Evolutionary conservation across 2,797 vertebrate genomes (phyloP).

Genomic region (Hypotaenidia philippensis): DNA sequence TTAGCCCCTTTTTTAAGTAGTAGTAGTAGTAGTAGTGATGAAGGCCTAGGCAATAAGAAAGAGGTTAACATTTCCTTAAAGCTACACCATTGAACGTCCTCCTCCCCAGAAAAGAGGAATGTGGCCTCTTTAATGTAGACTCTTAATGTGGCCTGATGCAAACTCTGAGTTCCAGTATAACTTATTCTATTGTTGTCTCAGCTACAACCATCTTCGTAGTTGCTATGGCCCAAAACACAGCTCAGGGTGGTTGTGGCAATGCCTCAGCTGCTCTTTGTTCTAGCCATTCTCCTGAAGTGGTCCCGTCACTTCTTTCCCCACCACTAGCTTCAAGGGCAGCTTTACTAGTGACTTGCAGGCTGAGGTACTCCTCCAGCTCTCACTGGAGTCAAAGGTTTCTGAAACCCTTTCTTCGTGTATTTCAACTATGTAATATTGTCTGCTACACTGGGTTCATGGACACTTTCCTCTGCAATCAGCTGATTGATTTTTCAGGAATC

Average conservation of each 20-base stretch:
- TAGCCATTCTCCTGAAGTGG: background rate
- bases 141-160: background rate
- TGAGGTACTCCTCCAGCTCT: background rate
- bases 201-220: background rate
- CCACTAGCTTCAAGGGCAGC: background rate
- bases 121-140: too few relatives aligned
- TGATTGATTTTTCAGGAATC: background rate
- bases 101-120: background rate
- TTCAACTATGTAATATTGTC: background rate
- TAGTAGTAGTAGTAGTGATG: background rate
- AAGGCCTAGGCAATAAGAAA: background rate
- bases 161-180: background rate
- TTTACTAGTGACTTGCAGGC: background rate
- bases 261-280: fast-evolving
- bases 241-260: background rate
- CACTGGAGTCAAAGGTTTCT: background rate
- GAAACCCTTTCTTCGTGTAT: background rate
- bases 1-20: background rate
- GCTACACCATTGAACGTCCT: background rate
- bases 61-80: background rate
- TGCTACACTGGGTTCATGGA: background rate
- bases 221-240: background rate
- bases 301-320: background rate
- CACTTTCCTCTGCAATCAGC: background rate
- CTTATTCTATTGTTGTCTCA: background rate